These are phyloP conservation scores for Daphoenositta chrysoptera DNA, from an alignment of 2,113 vertebrate genomes.

Conservation along the genomic window DNA sequence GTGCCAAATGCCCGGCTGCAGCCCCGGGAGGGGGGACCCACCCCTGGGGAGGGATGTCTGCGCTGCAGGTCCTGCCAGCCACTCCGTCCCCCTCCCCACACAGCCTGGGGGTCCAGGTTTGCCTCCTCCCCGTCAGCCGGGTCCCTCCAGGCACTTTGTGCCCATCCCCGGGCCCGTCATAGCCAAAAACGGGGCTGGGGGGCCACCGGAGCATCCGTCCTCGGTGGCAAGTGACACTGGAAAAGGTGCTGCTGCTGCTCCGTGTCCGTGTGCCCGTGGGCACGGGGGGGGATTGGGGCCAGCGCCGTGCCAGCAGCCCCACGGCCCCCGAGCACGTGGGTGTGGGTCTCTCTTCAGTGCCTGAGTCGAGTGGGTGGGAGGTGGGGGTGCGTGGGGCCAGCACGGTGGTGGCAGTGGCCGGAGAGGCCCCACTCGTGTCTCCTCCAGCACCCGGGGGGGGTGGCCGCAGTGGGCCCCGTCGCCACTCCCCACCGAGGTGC, in stretches of 20 bases:
- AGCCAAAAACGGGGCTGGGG: not conserved
- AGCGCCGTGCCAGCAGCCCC: not conserved
- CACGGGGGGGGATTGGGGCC: rapidly evolving
- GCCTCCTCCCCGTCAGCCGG: not conserved
- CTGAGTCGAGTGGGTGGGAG: not conserved
- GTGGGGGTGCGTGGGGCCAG: not conserved
- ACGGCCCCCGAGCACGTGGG: not conserved
- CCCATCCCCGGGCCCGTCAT: not conserved
- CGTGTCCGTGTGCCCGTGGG: not conserved
- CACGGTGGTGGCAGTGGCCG: not conserved
- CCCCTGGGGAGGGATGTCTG: not conserved
- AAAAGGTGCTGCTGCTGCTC: not conserved
- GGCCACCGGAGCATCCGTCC: not conserved
- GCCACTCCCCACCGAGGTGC: not conserved
- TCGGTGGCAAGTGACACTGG: not conserved
- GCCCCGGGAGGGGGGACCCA: not conserved
- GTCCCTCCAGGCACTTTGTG: not conserved
- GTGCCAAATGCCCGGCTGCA: not conserved
- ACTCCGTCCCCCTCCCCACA: not conserved
- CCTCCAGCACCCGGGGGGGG: rapidly evolving
- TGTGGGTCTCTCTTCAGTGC: constrained; percentile 12
- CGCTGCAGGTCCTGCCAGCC: not conserved
- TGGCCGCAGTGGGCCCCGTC: rapidly evolving
- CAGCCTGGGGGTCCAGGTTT: not conserved
- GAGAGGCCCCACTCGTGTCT: not conserved